A percentile compares a stretch with the other conserved stretches of the same genome.
phyloP scores from a whole-genome alignment of 2,888 invertebrate genomes.

The Corbicula japonica region DNA sequence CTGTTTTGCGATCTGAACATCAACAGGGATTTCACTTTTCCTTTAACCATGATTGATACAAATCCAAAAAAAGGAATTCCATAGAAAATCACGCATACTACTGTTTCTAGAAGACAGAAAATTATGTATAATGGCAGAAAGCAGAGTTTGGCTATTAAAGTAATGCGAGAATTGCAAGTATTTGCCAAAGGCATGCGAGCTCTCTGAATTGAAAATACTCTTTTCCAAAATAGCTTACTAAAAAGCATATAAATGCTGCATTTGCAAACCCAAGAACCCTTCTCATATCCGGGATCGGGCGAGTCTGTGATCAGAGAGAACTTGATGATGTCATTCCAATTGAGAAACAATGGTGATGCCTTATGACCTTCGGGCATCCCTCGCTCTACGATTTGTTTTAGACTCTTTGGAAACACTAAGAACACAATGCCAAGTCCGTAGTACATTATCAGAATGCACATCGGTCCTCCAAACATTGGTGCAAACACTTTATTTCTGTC shows the following conservation, averaged over 20 bases:
- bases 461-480: constrained; percentile 30
- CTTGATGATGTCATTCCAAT: constrained; percentile 10
- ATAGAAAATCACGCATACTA: constrained; percentile 31
- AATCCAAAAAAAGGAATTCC: constrained; percentile 43
- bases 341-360: constrained; percentile 43
- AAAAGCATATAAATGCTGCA: constrained; percentile 57
- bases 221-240: constrained; percentile 40
- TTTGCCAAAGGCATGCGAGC: not conserved
- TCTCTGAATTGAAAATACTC: constrained; percentile 25
- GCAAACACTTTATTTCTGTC: constrained; percentile 17
- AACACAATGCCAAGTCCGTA: constrained; percentile 21
- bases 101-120: constrained; percentile 28
- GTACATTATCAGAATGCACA: constrained; percentile 12
- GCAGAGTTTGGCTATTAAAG: not conserved
- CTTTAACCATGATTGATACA: constrained; percentile 24
- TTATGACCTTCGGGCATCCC: constrained; percentile 5
- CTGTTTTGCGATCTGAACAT: not conserved
- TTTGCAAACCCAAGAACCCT: constrained; percentile 27
- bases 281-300: constrained; percentile 29
- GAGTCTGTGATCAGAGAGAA: constrained; percentile 15
- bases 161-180: too few relatives aligned
- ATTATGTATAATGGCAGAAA: constrained; percentile 15
- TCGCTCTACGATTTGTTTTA: constrained; percentile 32
- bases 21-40: constrained; percentile 22
- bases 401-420: constrained; percentile 28